Base-by-base conservation (phyloP, 92 coral and sea anemone species). In the Phenganax marumi region DNA sequence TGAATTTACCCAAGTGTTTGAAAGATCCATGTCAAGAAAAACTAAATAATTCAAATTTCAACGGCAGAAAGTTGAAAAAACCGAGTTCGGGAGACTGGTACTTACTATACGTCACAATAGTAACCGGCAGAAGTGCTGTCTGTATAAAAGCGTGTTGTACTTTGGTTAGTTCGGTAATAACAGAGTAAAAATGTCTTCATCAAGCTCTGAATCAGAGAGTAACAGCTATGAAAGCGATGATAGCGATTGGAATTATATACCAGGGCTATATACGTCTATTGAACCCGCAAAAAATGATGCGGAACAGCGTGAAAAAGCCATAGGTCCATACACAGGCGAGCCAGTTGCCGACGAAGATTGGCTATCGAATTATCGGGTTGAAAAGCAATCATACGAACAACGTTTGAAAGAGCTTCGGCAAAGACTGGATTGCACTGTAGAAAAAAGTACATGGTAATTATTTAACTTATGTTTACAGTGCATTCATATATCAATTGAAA, bases 391-490 rank as follows among this genome's bases (percentile, higher is more conserved):
- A 24, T 68, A 81, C 47, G 79, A 81, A 7, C 64, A 81, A 51
- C 56, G 85, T 71, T 64, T 81, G 5, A 72, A 47, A 19, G 80
- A 83, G 55, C 65, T 70, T 13, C 66, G 19, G 8, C 63, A 26
- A 70, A 65, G 86, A 22, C 79, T 83, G 7, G 62, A 73, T 14
- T 18, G 47, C 24, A 22, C 50, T 2, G 85, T 68, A 52, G 70
- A 39, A 19, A 43, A 57, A 46, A 43, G 85, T 64, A 80, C 22
- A 68, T 64, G 57, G 49, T 52, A 82, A 80, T 8, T 82, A 77
- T 33, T 87, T 58, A 84, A 79, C 64, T 87, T 83, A 12, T 25
- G 79, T 69, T 84, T 81, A 64, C 84, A 19, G 73, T 19, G n/a
- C 51, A 11, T 68, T 26, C 22, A 25, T 68, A 46, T 68, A 68